phyloP scores from a whole-genome alignment of 2,113 vertebrate species.

The Rallus limicola region DNA sequence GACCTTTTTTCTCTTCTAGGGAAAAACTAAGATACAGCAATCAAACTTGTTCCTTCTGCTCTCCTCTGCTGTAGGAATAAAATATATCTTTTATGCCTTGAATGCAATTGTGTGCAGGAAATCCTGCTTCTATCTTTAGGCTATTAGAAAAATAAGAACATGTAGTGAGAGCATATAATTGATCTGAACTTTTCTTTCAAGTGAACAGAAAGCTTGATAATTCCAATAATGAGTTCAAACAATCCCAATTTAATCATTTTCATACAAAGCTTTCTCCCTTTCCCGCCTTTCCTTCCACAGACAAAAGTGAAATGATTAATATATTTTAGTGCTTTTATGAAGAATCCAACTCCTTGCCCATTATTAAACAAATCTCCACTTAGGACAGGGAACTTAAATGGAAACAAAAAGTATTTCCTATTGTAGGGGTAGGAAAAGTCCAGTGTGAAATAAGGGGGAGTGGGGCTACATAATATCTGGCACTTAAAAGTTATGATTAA shows the following conservation, averaged over 20 bases:
- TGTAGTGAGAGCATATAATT: constrained; percentile 46
- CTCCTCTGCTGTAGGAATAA: not conserved
- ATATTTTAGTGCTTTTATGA: constrained; percentile 34
- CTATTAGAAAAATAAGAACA: constrained; percentile 63
- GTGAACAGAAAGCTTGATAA: constrained; percentile 53
- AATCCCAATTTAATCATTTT: constrained; percentile 43
- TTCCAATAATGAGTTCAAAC: constrained; percentile 48
- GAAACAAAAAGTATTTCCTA: not conserved
- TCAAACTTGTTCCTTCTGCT: not conserved
- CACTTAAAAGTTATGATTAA: not conserved
- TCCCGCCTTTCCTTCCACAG: not conserved
- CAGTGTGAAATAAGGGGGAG: not conserved
- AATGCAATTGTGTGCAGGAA: constrained; percentile 38
- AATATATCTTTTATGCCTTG: not conserved
- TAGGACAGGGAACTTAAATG: not conserved
- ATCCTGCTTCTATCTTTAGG: constrained; percentile 49
- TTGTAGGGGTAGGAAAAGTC: not conserved
- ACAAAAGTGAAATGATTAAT: constrained; percentile 42
- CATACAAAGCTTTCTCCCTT: constrained; percentile 17
- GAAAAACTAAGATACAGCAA: not conserved
- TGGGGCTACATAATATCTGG: not conserved
- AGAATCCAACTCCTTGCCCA: not conserved
- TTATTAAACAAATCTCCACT: constrained; percentile 1
- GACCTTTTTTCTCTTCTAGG: not conserved
- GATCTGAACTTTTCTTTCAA: constrained; percentile 63